Conservation (phyloP, 2,113 vertebrate genomes). For the Hyperoodon ampullatus region DNA sequence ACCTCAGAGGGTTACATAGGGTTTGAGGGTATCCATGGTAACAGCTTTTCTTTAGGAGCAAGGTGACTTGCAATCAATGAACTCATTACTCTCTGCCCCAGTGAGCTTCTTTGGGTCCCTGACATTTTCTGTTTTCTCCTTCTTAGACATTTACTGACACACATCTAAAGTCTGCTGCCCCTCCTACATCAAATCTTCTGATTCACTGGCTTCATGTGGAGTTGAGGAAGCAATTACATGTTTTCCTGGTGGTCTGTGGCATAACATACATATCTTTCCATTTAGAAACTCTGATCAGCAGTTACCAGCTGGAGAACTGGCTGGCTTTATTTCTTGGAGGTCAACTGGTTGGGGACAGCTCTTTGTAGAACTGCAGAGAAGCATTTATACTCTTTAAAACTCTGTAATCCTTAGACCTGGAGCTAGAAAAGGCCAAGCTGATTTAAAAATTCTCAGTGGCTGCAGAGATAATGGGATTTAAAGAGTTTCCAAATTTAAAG, state of each 20-base stretch:
- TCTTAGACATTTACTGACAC: constrained; percentile 13
- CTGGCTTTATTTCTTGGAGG: constrained; percentile 70
- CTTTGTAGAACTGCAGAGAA: constrained; percentile 66
- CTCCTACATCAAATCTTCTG: constrained; percentile 5
- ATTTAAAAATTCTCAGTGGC: constrained; percentile 53
- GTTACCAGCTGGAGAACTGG: constrained; percentile 36
- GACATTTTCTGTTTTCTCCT: constrained; percentile 41
- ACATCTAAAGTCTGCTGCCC: not conserved
- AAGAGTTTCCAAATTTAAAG: constrained; percentile 62
- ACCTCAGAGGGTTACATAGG: not conserved
- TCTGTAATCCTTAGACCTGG: constrained; percentile 59
- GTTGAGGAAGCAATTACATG: constrained; percentile 62
- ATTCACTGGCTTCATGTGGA: constrained; percentile 48
- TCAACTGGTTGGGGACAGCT: constrained; percentile 59
- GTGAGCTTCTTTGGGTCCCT: not conserved
- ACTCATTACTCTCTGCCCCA: not conserved
- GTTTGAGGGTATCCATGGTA: constrained; percentile 60
- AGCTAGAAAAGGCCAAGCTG: constrained; percentile 63
- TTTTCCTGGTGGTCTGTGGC: constrained; percentile 64
- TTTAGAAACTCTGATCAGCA: constrained; percentile 61
- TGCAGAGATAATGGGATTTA: constrained; percentile 67
- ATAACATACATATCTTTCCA: not conserved
- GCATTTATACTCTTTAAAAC: constrained; percentile 57
- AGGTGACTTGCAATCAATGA: constrained; percentile 5
- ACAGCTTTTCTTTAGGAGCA: constrained; percentile 23